phyloP scores from a whole-genome alignment of 2,797 vertebrate species.

The Alcedo quadribrachys region DNA sequence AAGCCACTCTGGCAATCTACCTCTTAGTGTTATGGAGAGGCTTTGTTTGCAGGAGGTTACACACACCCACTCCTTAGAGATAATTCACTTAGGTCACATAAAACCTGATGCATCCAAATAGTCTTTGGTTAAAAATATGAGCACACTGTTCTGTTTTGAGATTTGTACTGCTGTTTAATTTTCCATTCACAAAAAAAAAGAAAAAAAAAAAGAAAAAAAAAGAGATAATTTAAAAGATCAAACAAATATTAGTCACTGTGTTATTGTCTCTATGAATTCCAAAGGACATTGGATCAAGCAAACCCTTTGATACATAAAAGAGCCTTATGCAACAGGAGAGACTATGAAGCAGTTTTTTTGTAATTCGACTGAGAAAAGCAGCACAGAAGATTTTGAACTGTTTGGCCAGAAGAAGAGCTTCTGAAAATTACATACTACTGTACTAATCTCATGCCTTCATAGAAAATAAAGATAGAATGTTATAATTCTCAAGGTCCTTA shows the following conservation, averaged over 20 bases:
- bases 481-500: not conserved
- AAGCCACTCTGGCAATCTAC: not conserved
- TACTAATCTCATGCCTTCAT: not conserved
- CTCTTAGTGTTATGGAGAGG: fast-evolving
- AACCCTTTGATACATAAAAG: not conserved
- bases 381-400: not conserved
- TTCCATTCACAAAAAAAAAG: not conserved
- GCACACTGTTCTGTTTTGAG: not conserved
- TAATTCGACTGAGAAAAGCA: not conserved
- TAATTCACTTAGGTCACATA: not conserved
- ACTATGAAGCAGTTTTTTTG: not conserved
- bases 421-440: not conserved
- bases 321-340: not conserved
- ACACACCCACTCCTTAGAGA: not conserved
- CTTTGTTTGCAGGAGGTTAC: not conserved
- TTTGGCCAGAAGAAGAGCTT: not conserved
- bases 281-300: not conserved
- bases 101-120: not conserved
- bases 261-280: not conserved
- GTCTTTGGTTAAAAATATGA: not conserved
- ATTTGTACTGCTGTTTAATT: not conserved
- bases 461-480: not conserved
- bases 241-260: not conserved
- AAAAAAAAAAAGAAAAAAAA: not conserved
- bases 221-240: not conserved